Conservation (phyloP, 1,140 invertebrate genomes). For the Drosophila paulistorum region DNA sequence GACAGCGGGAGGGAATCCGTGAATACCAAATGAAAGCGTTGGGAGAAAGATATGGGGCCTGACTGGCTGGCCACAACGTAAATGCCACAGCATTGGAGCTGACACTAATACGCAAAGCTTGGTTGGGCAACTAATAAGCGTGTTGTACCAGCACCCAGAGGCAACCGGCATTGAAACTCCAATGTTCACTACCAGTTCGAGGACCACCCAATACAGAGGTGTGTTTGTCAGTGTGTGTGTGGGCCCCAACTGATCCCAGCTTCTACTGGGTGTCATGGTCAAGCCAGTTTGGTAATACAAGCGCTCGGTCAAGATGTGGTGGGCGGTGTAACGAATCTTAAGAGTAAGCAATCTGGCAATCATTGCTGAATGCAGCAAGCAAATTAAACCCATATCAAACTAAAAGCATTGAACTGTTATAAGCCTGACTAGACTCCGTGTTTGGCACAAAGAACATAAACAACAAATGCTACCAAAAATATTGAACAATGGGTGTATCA, state of each 20-base stretch:
- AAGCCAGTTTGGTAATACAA: conserved; percentile 22
- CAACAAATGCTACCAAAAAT: conserved; percentile 6
- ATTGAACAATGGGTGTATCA: not conserved
- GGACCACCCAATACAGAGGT: conserved; percentile 20
- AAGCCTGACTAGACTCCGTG: conserved; percentile 53
- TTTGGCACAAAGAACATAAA: conserved; percentile 9
- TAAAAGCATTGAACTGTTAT: conserved; percentile 68
- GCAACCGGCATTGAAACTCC: not conserved
- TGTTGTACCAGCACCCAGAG: conserved; percentile 26
- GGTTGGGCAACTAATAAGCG: conserved; percentile 74
- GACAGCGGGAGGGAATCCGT: not conserved
- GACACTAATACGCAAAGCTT: conserved; percentile 75
- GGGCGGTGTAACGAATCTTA: conserved; percentile 22
- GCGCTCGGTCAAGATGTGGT: not conserved
- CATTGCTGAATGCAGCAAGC: conserved; percentile 38
- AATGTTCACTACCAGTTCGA: conserved; percentile 13
- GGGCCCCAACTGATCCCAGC: not conserved
- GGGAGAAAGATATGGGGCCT: not conserved
- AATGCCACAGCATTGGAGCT: conserved; percentile 66
- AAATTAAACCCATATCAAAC: conserved; percentile 73
- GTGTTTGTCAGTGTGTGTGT: not conserved
- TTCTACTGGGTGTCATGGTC: conserved; percentile 28
- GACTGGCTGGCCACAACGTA: conserved; percentile 48
- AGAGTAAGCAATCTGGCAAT: conserved; percentile 30
- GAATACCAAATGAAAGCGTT: no score